A percentile compares a stretch with the other conserved stretches of the same genome.
Evolutionary conservation across 2,797 vertebrate species (phyloP).

Genomic region (Malurus leucopterus): DNA sequence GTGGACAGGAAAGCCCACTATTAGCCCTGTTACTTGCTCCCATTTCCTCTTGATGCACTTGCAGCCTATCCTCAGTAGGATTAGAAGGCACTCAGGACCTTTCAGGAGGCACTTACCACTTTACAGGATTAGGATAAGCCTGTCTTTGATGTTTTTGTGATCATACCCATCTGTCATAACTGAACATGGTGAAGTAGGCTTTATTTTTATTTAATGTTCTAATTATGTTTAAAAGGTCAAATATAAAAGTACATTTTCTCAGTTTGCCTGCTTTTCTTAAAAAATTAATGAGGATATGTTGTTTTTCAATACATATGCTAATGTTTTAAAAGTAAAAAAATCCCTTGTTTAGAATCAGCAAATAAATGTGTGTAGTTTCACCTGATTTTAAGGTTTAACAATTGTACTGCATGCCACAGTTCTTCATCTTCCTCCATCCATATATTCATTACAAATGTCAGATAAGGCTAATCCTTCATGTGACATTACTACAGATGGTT

Average conservation of each 20-base stretch:
- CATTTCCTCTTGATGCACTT: conserved; percentile 15
- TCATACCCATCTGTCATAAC: conserved; percentile 42
- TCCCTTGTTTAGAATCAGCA: not conserved
- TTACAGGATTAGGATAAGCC: conserved; percentile 44
- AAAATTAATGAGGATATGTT: not conserved
- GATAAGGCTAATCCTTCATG: conserved; percentile 59
- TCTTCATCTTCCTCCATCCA: not conserved
- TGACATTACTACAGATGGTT: conserved; percentile 60
- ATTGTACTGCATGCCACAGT: not conserved
- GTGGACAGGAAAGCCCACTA: not conserved
- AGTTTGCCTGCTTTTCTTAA: not conserved
- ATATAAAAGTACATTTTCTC: not conserved
- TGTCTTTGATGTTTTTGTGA: conserved; percentile 50
- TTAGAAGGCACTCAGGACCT: conserved; percentile 36
- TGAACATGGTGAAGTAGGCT: conserved; percentile 7
- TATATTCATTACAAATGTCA: conserved; percentile 57
- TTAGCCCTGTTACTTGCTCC: not conserved
- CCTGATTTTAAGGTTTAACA: not conserved
- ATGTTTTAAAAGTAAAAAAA: not conserved
- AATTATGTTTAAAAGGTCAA: conserved; percentile 19
- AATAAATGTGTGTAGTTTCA: not conserved
- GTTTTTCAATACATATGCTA: not conserved
- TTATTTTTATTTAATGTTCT: conserved; percentile 37
- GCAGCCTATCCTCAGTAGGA: conserved; percentile 5
- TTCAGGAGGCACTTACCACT: conserved; percentile 35